Percentiles rank a stretch among this genome's conserved stretches.
phyloP scores from a whole-genome alignment of 2,113 vertebrate species.

The Ceratotherium simum region DNA sequence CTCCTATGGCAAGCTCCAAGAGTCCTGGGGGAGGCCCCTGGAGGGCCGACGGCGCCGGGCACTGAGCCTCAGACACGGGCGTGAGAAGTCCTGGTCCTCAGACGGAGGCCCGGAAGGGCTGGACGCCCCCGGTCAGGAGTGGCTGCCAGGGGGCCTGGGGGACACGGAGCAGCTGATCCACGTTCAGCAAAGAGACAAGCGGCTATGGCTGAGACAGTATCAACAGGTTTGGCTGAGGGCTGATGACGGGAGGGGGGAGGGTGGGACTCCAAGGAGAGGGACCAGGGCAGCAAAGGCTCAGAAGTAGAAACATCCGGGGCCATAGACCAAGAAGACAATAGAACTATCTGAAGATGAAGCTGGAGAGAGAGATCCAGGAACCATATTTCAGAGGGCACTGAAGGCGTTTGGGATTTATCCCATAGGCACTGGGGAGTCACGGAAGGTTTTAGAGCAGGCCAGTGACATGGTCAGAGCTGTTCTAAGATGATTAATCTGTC shows the following conservation, averaged over 20 bases:
- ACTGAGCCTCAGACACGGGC: conserved; percentile 58
- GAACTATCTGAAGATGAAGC: not conserved
- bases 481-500: not conserved
- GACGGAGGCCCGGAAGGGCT: not conserved
- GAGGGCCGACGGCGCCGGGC: not conserved
- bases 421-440: not conserved
- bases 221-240: conserved; percentile 56
- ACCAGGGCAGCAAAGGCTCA: not conserved
- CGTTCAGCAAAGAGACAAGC: not conserved
- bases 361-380: not conserved
- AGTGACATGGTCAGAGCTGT: not conserved
- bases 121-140: not conserved
- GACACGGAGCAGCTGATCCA: conserved; percentile 75
- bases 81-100: not conserved
- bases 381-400: not conserved
- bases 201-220: conserved; percentile 59
- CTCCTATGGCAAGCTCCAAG: conserved; percentile 70
- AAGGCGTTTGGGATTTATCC: not conserved
- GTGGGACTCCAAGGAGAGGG: not conserved
- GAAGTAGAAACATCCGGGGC: not conserved
- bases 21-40: not conserved
- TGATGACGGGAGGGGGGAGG: too few species aligned
- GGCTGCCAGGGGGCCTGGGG: not conserved
- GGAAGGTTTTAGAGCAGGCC: not conserved
- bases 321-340: not conserved